These are phyloP conservation scores for Chloroclysta siterata DNA, from an alignment of 2,888 invertebrate species.

Conservation along the genomic window DNA sequence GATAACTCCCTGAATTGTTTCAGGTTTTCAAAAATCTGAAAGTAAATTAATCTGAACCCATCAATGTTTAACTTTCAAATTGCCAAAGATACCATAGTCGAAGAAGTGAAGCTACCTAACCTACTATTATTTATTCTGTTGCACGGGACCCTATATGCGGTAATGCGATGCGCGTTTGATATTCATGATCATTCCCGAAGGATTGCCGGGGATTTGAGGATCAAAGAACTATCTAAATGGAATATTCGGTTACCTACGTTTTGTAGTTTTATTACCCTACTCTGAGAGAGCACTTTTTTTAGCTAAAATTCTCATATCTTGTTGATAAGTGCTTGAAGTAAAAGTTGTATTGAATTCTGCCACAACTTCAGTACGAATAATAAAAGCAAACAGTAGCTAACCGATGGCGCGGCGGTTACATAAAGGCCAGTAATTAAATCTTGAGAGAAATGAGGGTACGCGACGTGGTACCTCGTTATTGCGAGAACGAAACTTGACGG, in stretches of 20 bases:
- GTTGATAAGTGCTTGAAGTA: no score
- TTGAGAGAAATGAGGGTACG: conserved; percentile 54
- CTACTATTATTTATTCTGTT: conserved; percentile 6
- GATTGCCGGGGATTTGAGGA: conserved; percentile 55
- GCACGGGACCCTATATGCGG: conserved; percentile 40
- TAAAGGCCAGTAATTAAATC: conserved; percentile 74
- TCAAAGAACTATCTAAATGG: conserved; percentile 43
- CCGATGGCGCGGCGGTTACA: conserved; percentile 44
- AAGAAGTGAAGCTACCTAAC: not conserved
- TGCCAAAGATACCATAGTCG: not conserved
- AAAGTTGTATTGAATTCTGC: not conserved
- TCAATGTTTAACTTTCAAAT: not conserved
- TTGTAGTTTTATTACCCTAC: not conserved
- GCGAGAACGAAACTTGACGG: conserved; percentile 3
- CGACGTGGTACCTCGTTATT: conserved; percentile 22
- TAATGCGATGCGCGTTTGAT: conserved; percentile 76
- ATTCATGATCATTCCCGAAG: conserved; percentile 73
- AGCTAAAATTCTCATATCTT: no score
- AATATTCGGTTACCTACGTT: conserved; percentile 40
- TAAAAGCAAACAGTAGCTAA: conserved; percentile 61
- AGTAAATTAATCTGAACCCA: no score
- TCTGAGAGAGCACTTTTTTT: not conserved
- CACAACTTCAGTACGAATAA: conserved; percentile 42
- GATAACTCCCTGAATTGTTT: no score
- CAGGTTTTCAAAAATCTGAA: no score